Base-by-base conservation (phyloP, 2,797 vertebrate species). In the Oreonectes daqikongensis region DNA sequence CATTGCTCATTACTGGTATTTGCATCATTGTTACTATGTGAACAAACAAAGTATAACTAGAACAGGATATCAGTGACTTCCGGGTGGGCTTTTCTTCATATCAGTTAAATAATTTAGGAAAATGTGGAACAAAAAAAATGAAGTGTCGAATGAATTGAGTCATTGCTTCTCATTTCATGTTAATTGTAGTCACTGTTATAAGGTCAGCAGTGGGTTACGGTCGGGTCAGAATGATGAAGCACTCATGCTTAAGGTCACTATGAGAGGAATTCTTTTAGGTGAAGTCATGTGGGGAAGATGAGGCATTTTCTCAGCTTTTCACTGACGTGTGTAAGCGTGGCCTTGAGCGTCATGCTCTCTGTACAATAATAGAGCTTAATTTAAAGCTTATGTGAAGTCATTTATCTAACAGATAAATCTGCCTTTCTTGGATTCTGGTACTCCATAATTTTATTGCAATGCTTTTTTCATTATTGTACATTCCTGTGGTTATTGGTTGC, bases 161-260 rank as follows among this genome's bases (percentile, higher is more conserved):
- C 12, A 64, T n/a, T 38, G 22, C 48, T 52, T 65, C 11, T 53
- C 9, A 18, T 63, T 65, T 55, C 7, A 17, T 7, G 72, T 28
- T 73, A 40, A 61, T 46, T 53, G 15, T 24, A 5, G 40, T 52
- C 14, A 30, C 26, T 59, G 4, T 26, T 53, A 26, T 26, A 38
- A 15, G 32, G 61, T 53, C 38, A 20, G 18, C 7, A 2, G 1
- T 17, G 24, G 50, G 50, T 75, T 32, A 44, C 1, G 57, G 72
- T 40, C 30, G 32, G 63, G 69, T 57, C 26, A 74, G 63, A 80
- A 75, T 42, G 60, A 75, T 76, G 20, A 9, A 75, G 70, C 52
- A 6, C 11, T 72, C 77, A 35, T 50, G 61, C 26, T 52, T 38
- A 78, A 69, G 79, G 64, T 78, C 46, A 69, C n/a, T n/a, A 30